Evolutionary conservation across 2,797 vertebrate genomes (phyloP).

Genomic region (Sternarchorhynchus goeldii): DNA sequence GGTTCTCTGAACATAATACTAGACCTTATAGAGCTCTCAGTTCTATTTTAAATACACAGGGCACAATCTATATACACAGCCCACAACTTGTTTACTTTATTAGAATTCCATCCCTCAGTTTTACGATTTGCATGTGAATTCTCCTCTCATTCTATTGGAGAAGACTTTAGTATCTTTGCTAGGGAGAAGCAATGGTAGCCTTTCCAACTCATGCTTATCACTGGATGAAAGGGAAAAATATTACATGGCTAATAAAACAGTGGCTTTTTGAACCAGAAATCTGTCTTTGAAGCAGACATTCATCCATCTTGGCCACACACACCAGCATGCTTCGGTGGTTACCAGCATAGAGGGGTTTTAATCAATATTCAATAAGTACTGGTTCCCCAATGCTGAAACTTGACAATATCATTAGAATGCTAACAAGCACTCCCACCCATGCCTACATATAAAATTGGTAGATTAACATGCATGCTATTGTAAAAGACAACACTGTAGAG

Average conservation of each 20-base stretch:
- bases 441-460: slow-evolving; percentile 10
- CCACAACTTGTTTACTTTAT: slow-evolving; percentile 16
- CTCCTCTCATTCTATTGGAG: slow-evolving; percentile 40
- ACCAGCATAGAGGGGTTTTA: neutral
- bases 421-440: neutral
- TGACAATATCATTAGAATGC: neutral
- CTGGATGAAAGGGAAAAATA: slow-evolving; percentile 48
- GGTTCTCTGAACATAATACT: neutral
- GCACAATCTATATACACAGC: neutral
- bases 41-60: neutral
- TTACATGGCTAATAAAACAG: slow-evolving; percentile 25
- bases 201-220: slow-evolving; percentile 59
- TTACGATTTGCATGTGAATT: slow-evolving; percentile 33
- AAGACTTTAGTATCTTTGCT: slow-evolving; percentile 48
- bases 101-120: slow-evolving; percentile 21
- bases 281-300: slow-evolving; percentile 7
- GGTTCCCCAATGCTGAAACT: slow-evolving; percentile 1
- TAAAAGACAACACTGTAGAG: neutral
- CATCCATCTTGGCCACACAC: neutral
- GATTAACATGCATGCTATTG: neutral
- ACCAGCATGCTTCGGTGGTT: neutral
- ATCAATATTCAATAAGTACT: neutral
- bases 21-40: neutral
- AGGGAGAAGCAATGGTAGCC: slow-evolving; percentile 44
- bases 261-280: slow-evolving; percentile 28